Base-by-base conservation (phyloP, 2,888 invertebrate genomes). In the Nomada flava region DNA sequence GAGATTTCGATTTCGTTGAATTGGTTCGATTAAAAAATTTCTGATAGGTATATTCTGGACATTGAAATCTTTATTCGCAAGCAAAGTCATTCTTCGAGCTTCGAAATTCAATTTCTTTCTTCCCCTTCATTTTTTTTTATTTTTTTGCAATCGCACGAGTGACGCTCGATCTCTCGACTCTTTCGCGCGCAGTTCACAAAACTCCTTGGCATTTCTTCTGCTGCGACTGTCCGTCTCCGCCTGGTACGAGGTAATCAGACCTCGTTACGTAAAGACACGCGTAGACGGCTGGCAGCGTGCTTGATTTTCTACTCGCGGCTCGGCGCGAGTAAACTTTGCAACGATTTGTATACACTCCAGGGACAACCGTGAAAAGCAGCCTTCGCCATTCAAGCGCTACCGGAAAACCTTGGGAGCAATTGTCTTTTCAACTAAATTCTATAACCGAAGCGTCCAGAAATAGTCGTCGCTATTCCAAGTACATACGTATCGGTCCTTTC, bases 231-330 rank as follows among this genome's bases (percentile, higher is more conserved):
- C 85, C 86, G 85, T 88, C 88, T 88, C 86, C 77, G 88, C 88
- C 88, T 89, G 91, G 89, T 90, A 90, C 90, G 85, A 85, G 82
- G 88, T 90, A 89, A 90, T 91, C 90, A 81, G 86, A 83, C 83
- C 88, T 89, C 84, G 89, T 91, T 91, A 90, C 90, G 90, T 89
- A 91, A 90, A 86, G 82, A 76, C 76, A 78, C 74, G 70, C 77
- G 57, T 68, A 57, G 76, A 72, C 60, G 68, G 50, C 79, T 65
- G 77, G 20, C 57, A 55, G 44, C 65, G 13, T 52, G 64, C 50
- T 63, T 72, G 72, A 73, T 78, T 79, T 70, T 77, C 79, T 65
- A 26, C 70, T 70, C 59, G 59, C 53, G 36, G 13, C 13, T 15
- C 29, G 53, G 47, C 72, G 63, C 65, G 42, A 13, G 26, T 1